Evolutionary conservation across 1,140 invertebrate genomes (phyloP).

Genomic region (Pomacea maculata): DNA sequence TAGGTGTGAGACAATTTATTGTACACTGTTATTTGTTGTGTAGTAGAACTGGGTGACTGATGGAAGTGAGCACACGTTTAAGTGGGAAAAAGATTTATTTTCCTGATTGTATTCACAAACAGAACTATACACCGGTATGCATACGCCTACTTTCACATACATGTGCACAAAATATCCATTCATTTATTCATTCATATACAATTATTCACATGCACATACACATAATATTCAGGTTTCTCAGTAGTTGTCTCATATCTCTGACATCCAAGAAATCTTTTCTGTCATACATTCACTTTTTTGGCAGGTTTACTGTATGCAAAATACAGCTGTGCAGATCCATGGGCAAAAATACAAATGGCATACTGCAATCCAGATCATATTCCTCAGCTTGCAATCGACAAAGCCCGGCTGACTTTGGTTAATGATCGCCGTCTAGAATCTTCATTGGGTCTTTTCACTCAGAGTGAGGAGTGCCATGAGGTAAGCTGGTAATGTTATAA

Average conservation of each 20-base stretch:
- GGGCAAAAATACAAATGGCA: not conserved
- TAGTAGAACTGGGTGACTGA: too few relatives aligned
- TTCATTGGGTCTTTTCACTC: constrained; percentile 24
- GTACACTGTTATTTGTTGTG: too few relatives aligned
- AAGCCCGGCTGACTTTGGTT: constrained; percentile 32
- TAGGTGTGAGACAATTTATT: too few relatives aligned
- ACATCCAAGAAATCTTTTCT: too few relatives aligned
- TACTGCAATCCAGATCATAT: not conserved
- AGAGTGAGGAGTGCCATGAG: constrained; percentile 40
- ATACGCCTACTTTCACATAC: not conserved
- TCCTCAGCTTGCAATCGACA: constrained; percentile 37
- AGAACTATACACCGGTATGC: too few relatives aligned
- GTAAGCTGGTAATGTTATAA: constrained; percentile 24
- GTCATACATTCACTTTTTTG: not conserved
- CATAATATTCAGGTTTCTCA: too few relatives aligned
- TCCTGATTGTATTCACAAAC: too few relatives aligned
- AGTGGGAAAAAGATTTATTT: too few relatives aligned
- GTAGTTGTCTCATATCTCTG: too few relatives aligned
- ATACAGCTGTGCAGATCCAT: not conserved
- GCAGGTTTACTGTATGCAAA: not conserved
- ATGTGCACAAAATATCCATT: not conserved
- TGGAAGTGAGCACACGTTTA: too few relatives aligned
- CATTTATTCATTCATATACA: not conserved
- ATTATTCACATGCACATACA: not conserved
- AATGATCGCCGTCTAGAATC: constrained; percentile 14